Percentiles rank a stretch among this genome's conserved stretches.
These are phyloP conservation scores for Athetis lepigone DNA, from an alignment of 2,888 invertebrate genomes.

Conservation along the genomic window DNA sequence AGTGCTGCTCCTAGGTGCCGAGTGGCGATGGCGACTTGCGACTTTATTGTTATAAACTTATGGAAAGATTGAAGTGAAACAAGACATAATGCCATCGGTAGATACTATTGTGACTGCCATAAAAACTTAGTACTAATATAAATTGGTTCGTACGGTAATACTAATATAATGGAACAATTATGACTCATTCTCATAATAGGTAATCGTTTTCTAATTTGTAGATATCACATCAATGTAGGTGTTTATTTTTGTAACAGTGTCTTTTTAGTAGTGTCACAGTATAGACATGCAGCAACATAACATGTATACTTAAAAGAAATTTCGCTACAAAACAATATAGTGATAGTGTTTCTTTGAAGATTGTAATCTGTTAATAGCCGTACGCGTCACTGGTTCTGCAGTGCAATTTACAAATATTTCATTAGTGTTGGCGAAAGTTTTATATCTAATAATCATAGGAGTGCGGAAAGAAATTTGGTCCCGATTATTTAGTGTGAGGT, in stretches of 20 bases:
- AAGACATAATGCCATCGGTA: neutral
- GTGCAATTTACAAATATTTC: slow-evolving; percentile 31
- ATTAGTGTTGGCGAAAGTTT: slow-evolving; percentile 27
- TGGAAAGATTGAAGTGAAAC: neutral
- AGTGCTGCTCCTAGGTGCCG: neutral
- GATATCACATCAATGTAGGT: slow-evolving; percentile 35
- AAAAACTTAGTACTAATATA: neutral
- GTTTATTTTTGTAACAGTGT: slow-evolving; percentile 44
- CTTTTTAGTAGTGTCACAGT: slow-evolving; percentile 16
- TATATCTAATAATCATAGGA: slow-evolving; percentile 14
- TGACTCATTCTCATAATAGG: slow-evolving; percentile 36
- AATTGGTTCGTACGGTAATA: slow-evolving; percentile 18
- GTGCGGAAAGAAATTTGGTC: neutral
- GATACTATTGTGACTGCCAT: neutral
- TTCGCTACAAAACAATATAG: slow-evolving; percentile 30
- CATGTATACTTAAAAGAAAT: slow-evolving; percentile 32
- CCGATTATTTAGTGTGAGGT: neutral
- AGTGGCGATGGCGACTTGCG: too few species aligned
- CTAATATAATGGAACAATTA: slow-evolving; percentile 22
- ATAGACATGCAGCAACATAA: slow-evolving; percentile 32
- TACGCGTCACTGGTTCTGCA: slow-evolving; percentile 38
- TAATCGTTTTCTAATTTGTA: slow-evolving; percentile 52
- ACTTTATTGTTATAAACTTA: slow-evolving; percentile 2
- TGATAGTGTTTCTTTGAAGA: slow-evolving; percentile 34
- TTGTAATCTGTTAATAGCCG: slow-evolving; percentile 33